A percentile compares a stretch with the other conserved stretches of the same genome.
These are phyloP conservation scores for Corythornis cristatus DNA, from an alignment of 2,113 vertebrate genomes.

Conservation along the genomic window DNA sequence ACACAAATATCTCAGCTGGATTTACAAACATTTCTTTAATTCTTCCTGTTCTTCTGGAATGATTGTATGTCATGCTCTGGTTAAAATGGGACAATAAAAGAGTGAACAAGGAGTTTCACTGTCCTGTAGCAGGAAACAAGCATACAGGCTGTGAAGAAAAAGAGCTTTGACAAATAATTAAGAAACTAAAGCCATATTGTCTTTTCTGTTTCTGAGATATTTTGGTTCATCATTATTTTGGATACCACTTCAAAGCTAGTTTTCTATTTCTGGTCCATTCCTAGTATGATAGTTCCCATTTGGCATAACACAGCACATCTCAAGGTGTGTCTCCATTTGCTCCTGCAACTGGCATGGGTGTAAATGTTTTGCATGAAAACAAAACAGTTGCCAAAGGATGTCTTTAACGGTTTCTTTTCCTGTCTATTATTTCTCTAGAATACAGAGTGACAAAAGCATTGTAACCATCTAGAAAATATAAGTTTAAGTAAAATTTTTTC, in stretches of 20 bases:
- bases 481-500: neutral
- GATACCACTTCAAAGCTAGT: neutral
- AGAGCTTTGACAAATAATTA: neutral
- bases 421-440: neutral
- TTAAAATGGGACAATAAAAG: neutral
- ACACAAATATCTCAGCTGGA: neutral
- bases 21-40: neutral
- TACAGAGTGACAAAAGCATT: neutral
- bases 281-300: neutral
- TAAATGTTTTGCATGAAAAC: neutral
- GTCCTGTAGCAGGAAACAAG: neutral
- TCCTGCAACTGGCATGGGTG: neutral
- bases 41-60: neutral
- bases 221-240: neutral
- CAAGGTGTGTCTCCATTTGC: neutral
- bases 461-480: neutral
- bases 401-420: neutral
- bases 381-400: neutral
- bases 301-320: neutral
- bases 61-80: neutral
- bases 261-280: neutral
- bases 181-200: neutral
- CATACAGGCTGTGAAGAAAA: fast-evolving
- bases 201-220: neutral
- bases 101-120: neutral